phyloP scores from a whole-genome alignment of 2,113 vertebrate genomes.

The Malurus cyaneus region DNA sequence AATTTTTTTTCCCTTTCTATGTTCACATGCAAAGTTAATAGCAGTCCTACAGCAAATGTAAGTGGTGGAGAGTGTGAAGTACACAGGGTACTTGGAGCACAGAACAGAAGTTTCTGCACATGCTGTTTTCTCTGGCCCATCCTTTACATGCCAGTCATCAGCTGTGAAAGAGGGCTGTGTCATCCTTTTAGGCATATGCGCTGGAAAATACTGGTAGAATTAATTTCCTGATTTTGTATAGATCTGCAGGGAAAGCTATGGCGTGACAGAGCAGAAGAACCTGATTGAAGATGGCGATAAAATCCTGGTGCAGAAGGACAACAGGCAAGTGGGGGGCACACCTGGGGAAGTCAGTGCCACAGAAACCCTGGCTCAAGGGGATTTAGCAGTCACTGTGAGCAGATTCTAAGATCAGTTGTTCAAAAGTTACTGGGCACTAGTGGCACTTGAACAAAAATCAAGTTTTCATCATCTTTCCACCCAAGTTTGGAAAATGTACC shows the following conservation, averaged over 20 bases:
- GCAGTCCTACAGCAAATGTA: not conserved
- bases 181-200: not conserved
- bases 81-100: not conserved
- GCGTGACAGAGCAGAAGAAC: slow-evolving; percentile 88
- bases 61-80: not conserved
- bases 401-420: not conserved
- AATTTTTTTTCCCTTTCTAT: not conserved
- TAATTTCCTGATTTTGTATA: slow-evolving; percentile 39
- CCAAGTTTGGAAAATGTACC: not conserved
- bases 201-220: not conserved
- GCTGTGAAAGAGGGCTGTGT: not conserved
- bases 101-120: not conserved
- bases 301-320: slow-evolving; percentile 84
- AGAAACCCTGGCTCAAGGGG: not conserved
- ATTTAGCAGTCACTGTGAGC: not conserved
- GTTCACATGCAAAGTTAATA: not conserved
- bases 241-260: slow-evolving; percentile 95
- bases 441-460: not conserved
- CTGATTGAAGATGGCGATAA: slow-evolving; percentile 87
- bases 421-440: not conserved
- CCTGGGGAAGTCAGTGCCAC: not conserved
- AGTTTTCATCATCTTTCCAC: not conserved
- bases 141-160: not conserved
- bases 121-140: not conserved
- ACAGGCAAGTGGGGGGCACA: slow-evolving; percentile 77